These are phyloP conservation scores for crab-eating macaque (Macaca fascicularis) DNA, from an alignment of 2,113 vertebrate species.

Conservation along the genomic window T2T-MFA8v1.1 NC_088380.1:131879001-131879500, in stretches of 20 bases:
- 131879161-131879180: background rate
- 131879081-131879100: background rate
- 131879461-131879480: too few species aligned
- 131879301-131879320: too few species aligned
- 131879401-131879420: too few species aligned
- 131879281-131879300: too few species aligned
- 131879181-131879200: background rate
- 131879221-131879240: background rate
- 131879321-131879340: too few species aligned
- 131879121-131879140: background rate
- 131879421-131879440: too few species aligned
- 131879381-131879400: too few species aligned
- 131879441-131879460: too few species aligned
- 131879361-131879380: too few species aligned
- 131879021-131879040: background rate
- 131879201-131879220: accelerated
- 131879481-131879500: too few species aligned
- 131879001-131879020: background rate
- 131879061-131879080: background rate
- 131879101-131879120: background rate
- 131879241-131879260: background rate
- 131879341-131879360: too few species aligned
- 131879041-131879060: background rate
- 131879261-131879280: background rate
- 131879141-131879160: conserved; percentile 4